Evolutionary conservation across 2,888 invertebrate species (phyloP).

Genomic region (Mystacides longicornis): DNA sequence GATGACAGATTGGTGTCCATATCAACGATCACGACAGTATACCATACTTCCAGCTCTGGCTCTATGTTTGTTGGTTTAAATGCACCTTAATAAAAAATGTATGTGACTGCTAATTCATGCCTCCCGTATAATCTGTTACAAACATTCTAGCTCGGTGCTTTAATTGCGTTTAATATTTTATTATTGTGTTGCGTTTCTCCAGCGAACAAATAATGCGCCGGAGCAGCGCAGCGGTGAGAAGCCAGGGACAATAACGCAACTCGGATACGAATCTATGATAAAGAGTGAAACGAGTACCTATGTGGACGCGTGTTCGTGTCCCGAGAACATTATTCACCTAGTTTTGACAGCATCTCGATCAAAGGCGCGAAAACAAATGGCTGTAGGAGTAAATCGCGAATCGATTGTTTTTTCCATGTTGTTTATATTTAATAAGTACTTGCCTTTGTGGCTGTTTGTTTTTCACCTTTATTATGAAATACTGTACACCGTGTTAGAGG

Average conservation of each 20-base stretch:
- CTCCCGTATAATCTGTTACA: no score
- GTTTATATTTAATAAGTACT: no score
- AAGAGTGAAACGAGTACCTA: background rate
- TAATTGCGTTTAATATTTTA: constrained; percentile 1
- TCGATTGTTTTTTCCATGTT: constrained; percentile 1
- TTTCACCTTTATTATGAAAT: background rate
- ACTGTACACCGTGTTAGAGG: background rate
- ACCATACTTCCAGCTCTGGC: no score
- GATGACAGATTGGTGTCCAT: no score
- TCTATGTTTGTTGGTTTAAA: no score
- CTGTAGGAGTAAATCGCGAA: background rate
- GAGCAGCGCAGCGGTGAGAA: background rate
- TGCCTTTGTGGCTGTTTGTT: background rate
- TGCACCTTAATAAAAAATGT: no score
- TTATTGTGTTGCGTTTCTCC: background rate
- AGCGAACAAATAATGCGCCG: background rate
- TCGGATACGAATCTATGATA: background rate
- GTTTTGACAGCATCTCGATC: constrained; percentile 2
- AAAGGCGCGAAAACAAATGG: constrained; percentile 1
- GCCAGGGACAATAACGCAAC: no score
- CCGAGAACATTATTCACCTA: background rate
- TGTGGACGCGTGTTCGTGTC: background rate
- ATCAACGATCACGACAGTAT: no score
- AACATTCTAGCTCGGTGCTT: no score
- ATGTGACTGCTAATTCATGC: no score